A percentile compares a stretch with the other conserved stretches of the same genome.
Conservation (phyloP, 2,113 vertebrate species). For the Corvus hawaiiensis region DNA sequence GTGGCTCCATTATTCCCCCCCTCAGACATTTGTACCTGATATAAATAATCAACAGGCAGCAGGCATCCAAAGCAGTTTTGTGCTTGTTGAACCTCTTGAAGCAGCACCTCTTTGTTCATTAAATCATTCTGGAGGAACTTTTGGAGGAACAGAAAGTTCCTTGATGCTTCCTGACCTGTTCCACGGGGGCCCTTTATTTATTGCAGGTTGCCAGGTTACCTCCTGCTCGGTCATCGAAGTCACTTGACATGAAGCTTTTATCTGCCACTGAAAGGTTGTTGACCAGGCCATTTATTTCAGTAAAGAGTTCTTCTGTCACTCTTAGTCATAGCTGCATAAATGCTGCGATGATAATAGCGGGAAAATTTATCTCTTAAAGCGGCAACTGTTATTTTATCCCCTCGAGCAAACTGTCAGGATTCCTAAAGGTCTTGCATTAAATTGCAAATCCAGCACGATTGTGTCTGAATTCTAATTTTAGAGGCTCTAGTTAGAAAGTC, state of each 20-base stretch:
- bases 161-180: background rate
- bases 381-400: conserved; percentile 2
- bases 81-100: background rate
- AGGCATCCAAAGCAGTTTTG: background rate
- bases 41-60: background rate
- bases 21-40: background rate
- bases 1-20: background rate
- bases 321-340: background rate
- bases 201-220: background rate
- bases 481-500: background rate
- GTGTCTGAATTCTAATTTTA: conserved; percentile 19
- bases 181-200: background rate
- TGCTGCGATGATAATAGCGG: background rate
- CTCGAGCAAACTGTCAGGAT: conserved; percentile 23
- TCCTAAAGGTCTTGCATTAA: conserved; percentile 14
- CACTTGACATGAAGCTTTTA: background rate
- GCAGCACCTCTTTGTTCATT: background rate
- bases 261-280: background rate
- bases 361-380: conserved; percentile 11
- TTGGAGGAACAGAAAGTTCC: background rate
- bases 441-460: background rate
- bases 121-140: background rate
- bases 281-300: background rate
- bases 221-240: background rate
- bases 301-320: background rate